Base-by-base conservation (phyloP, 2,797 vertebrate species). In the Discoglossus pictus region DNA sequence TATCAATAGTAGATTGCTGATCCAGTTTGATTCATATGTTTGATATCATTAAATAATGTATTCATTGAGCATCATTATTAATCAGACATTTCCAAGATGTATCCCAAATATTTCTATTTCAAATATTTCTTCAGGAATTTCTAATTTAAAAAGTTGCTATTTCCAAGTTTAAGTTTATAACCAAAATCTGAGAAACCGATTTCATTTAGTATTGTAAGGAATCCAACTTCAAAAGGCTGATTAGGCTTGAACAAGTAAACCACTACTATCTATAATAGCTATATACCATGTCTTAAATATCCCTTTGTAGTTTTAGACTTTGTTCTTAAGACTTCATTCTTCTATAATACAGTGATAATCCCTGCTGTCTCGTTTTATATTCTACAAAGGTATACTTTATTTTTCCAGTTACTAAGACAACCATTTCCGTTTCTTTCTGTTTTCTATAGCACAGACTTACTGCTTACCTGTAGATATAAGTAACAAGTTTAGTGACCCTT, bases 211-310 rank as follows among this genome's bases (percentile, higher is more conserved):
- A 71, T 65, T 48, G 65, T 71, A 51, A 51, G 16, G 56, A 27
- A 59, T 65, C 31, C 15, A 11, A 58, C 60, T 43, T 71, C 52
- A 64, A 71, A 71, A 56, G 61, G 24, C 25, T 71, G 53, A 25
- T 58, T 51, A 24, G 38, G 27, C 61, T 46, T 42, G 15, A 62
- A 56, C 13, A 35, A 13, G 25, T 63, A 44, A 70, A 56, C 68
- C 8, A 8, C 44, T 2, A 7, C 16, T 20, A 68, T 58, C 20
- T 44, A 18, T 71, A 71, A 71, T 71, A 64, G 65, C 61, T 52
- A 64, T 48, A 59, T 71, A 36, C 67, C 24, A 52, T 16, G 52
- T 47, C 44, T 71, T 56, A 71, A 71, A 44, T 71, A 61, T 71
- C 59, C 54, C 68, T 71, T 59, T 71, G 53, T 71, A 65, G 61